Base-by-base conservation (phyloP, 2,113 vertebrate genomes). In the Calyptomena viridis region DNA sequence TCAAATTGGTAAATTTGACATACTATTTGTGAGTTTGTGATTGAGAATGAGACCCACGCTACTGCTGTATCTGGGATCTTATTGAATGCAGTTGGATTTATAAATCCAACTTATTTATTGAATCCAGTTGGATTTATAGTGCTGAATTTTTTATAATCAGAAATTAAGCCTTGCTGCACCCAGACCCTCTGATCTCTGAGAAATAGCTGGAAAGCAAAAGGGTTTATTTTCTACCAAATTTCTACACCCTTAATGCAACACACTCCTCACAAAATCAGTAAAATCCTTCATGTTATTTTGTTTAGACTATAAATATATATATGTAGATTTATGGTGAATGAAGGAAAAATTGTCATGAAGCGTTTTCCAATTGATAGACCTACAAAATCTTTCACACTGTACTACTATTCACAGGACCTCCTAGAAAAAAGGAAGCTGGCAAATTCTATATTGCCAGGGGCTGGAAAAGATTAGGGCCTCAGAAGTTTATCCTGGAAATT, bases 401-500 rank as follows among this genome's bases (percentile, higher is more conserved):
- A 44, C 24, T 59, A 59, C 72, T 91, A 89, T 75, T 89, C 89
- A 78, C 27, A 56, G 46, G 31, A 47, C 64, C 12, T 55, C 24
- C 7, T 55, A 91, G 39, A 27, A 84, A 85, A 94, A 94, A 59
- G 14, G 39, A n/a, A 77, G 24, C 7, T 83, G 84, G 52, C n/a
- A 92, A 93, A 89, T 4, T 64, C 37, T 33, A 37, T 56, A 55
- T 44, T 81, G 23, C 50, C 33, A 82, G 37, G 60, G 5, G 16
- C 30, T 73, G 53, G 24, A 75, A 95, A 94, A 35, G 37, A 56
- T 55, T 92, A 92, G 21, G 8, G 16, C 22, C 44, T 89, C 69
- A 73, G n/a, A 83, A 85, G 12, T 85, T 91, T 87, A 62, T 85
- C 64, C 49, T 91, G 30, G 60, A 97, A 95, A 74, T 95, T 59